Evolutionary conservation across 2,113 vertebrate species (phyloP), one percentile per base, ranked within the genome.

Genomic region (Oryzias javanicus): DNA sequence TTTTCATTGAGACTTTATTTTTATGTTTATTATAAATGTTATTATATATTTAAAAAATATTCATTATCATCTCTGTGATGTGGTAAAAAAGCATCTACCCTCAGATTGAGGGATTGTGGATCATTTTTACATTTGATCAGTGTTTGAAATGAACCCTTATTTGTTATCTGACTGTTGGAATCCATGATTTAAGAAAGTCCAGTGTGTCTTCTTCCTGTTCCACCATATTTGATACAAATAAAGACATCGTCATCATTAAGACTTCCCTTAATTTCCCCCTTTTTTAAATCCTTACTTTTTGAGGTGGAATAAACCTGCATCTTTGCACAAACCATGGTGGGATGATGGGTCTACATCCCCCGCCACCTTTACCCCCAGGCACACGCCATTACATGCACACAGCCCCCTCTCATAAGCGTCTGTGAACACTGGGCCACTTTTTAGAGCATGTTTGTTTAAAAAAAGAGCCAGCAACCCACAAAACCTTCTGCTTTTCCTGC

Each of bases 371-470:
- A 69, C 67, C 60, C 70, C 75, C 6, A 55, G 4, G 64, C 69
- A 64, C 60, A 71, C 56, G 66, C 17, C 47, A 56, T 70, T 51
- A 0, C 80, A 53, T 49, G 51, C 75, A 64, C 78, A 84, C 75
- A 72, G 72, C 63, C 72, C 42, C 45, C 47, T 84, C 60, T 61
- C 80, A 69, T 78, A 71, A 79, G 73, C 79, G 53, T 6, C 60
- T 50, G 46, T 72, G 71, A 91, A 84, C 78, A 88, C 84, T 88
- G 76, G 85, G 69, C 77, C 75, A 81, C 90, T 86, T 88, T 92
- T 89, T 84, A 87, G 77, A 29, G 80, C 76, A 58, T 88, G 86
- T 88, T 90, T 89, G 80, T 86, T 89, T 89, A n/a, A 49, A 2
- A 80, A 88, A 85, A 83, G 60, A 67, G 57, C 53, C 64, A 13